These are phyloP conservation scores for Helobdella robusta DNA, from an alignment of 2,888 invertebrate species.

Conservation along the genomic window DNA sequence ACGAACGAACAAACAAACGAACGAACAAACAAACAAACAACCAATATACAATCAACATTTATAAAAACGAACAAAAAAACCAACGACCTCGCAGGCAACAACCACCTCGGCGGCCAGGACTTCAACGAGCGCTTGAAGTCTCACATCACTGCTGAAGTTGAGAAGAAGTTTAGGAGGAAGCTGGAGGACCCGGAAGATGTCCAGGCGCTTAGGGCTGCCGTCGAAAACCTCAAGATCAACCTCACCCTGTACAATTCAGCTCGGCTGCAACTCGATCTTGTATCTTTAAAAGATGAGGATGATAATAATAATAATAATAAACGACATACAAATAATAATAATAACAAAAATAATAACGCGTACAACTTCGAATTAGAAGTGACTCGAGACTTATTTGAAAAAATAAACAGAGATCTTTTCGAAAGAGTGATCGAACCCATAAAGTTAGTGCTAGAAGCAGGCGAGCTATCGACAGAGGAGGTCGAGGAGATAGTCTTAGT, in stretches of 20 bases:
- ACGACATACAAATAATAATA: background rate
- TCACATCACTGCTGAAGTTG: constrained; percentile 39
- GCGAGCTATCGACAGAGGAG: constrained; percentile 42
- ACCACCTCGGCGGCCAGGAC: constrained; percentile 53
- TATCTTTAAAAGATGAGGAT: background rate
- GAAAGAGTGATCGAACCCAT: constrained; percentile 50
- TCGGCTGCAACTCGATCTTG: constrained; percentile 34
- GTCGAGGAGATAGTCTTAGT: constrained; percentile 54
- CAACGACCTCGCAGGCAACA: constrained; percentile 48
- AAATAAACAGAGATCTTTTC: constrained; percentile 50
- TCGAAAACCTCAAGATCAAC: constrained; percentile 49
- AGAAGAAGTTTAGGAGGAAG: constrained; percentile 38
- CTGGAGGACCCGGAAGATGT: constrained; percentile 49
- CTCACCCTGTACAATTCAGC: constrained; percentile 44
- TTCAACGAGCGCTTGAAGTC: constrained; percentile 51
- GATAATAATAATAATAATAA: constrained; percentile 14
- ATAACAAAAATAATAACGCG: background rate
- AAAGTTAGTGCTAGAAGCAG: constrained; percentile 47
- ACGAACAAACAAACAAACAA: no score
- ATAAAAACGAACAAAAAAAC: no score
- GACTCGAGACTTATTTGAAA: constrained; percentile 49
- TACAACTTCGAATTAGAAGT: constrained; percentile 40
- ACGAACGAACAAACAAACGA: no score
- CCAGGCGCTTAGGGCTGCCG: constrained; percentile 48
- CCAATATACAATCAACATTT: no score